A percentile compares a stretch with the other conserved stretches of the same genome.
These are phyloP conservation scores for Chironomus riparius DNA, from an alignment of 2,888 invertebrate genomes.

Conservation along the genomic window DNA sequence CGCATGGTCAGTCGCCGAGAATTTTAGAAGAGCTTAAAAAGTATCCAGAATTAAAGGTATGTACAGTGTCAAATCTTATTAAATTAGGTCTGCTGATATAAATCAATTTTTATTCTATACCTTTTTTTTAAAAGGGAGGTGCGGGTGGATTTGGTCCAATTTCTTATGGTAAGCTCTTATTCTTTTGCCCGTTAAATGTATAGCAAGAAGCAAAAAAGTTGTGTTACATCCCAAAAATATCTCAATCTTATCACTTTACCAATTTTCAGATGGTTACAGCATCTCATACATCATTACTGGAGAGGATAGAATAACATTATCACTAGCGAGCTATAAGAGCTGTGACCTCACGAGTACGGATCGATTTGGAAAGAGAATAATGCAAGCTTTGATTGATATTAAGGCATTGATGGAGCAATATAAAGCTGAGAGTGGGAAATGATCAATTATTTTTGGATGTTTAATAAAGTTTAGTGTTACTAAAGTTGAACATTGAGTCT, in stretches of 20 bases:
- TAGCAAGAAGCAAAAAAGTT: too few species aligned
- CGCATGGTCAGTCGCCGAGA: slow-evolving; percentile 88
- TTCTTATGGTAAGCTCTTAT: not conserved
- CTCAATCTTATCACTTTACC: not conserved
- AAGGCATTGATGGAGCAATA: slow-evolving; percentile 56
- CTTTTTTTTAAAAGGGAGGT: not conserved
- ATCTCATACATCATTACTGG: slow-evolving; percentile 98
- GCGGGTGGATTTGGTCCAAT: not conserved
- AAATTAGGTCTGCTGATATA: slow-evolving; percentile 92
- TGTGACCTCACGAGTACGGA: slow-evolving; percentile 80
- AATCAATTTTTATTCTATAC: not conserved
- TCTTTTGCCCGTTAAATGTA: too few species aligned
- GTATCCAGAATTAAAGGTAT: slow-evolving; percentile 84
- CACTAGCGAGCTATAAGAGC: slow-evolving; percentile 90
- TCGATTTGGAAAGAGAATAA: slow-evolving; percentile 66
- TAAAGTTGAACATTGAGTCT: too few species aligned
- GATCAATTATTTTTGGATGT: too few species aligned
- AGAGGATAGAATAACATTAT: slow-evolving; percentile 93
- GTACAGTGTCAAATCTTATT: too few species aligned
- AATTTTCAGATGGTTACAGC: slow-evolving; percentile 54
- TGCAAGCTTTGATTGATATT: slow-evolving; percentile 61
- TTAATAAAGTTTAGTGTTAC: too few species aligned
- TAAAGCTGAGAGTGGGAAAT: slow-evolving; percentile 36
- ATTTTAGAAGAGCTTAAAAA: slow-evolving; percentile 65
- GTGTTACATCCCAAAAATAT: too few species aligned